Evolutionary conservation across 2,888 invertebrate species (phyloP).

Genomic region (Rhodophaea formosa): DNA sequence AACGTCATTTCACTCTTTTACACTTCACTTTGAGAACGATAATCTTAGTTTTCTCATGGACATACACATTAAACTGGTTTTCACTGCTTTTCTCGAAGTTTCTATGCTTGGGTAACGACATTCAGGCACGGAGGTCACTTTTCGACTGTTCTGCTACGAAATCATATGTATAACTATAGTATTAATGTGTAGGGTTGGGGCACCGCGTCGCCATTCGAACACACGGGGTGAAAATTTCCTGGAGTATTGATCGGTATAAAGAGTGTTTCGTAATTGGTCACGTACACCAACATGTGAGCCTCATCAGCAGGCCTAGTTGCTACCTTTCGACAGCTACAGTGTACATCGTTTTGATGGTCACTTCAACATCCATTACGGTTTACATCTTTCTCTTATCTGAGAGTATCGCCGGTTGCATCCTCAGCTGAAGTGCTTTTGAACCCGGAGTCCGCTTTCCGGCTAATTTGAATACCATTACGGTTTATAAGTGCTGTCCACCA

Average conservation of each 20-base stretch:
- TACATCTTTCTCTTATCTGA: too few relatives aligned
- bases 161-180: conserved; percentile 42
- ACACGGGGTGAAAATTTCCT: conserved; percentile 44
- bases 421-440: too few relatives aligned
- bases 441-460: too few relatives aligned
- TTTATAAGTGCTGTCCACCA: too few relatives aligned
- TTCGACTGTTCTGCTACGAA: conserved; percentile 49
- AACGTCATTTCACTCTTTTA: conserved; percentile 78
- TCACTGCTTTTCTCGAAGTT: conserved; percentile 44
- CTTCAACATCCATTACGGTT: too few relatives aligned
- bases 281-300: not conserved
- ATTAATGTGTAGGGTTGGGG: conserved; percentile 40
- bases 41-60: conserved; percentile 55
- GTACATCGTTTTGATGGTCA: too few relatives aligned
- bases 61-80: conserved; percentile 48
- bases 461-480: too few relatives aligned
- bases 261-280: conserved; percentile 18
- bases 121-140: conserved; percentile 59
- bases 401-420: too few relatives aligned
- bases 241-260: conserved; percentile 12
- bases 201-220: conserved; percentile 30
- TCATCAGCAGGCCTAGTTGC: not conserved
- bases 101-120: conserved; percentile 56
- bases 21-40: conserved; percentile 59
- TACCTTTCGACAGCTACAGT: too few relatives aligned